Evolutionary conservation across 2,797 vertebrate species (phyloP).

Genomic region (Poeciliopsis infans): DNA sequence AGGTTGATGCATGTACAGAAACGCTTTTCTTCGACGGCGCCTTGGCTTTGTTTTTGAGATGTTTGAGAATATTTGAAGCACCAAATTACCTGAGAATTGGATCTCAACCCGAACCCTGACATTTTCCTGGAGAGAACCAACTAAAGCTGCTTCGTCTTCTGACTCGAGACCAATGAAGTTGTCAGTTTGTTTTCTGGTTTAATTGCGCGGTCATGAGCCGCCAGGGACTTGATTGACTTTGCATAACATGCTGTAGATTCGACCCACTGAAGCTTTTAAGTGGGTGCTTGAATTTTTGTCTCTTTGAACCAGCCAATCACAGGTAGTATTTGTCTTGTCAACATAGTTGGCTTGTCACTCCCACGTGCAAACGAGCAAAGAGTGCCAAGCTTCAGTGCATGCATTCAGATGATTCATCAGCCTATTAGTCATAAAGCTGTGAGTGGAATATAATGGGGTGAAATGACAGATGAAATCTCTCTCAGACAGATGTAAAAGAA

Average conservation of each 20-base stretch:
- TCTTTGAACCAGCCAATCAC: conserved; percentile 39
- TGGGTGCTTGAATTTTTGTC: conserved; percentile 22
- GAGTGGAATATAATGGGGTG: conserved; percentile 57
- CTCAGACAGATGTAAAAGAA: conserved; percentile 46
- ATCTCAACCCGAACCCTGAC: background rate
- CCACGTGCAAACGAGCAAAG: conserved; percentile 21
- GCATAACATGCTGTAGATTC: conserved; percentile 21
- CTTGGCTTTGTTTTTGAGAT: background rate
- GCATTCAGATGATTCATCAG: conserved; percentile 57
- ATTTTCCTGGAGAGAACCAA: background rate
- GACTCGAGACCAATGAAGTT: conserved; percentile 39
- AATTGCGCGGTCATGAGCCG: conserved; percentile 23
- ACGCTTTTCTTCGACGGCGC: background rate
- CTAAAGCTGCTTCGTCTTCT: conserved; percentile 3
- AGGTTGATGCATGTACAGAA: background rate
- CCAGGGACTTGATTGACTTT: conserved; percentile 40
- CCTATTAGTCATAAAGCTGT: conserved; percentile 53
- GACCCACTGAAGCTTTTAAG: conserved; percentile 15
- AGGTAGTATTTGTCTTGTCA: conserved; percentile 61
- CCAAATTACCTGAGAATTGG: background rate
- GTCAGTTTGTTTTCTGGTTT: conserved; percentile 30
- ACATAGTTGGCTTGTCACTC: conserved; percentile 48
- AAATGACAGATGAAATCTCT: conserved; percentile 60
- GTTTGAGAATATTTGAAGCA: background rate
- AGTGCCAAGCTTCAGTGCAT: conserved; percentile 32